Evolutionary conservation across 2,113 vertebrate species (phyloP).

Genomic region (Zosterops pallidus): DNA sequence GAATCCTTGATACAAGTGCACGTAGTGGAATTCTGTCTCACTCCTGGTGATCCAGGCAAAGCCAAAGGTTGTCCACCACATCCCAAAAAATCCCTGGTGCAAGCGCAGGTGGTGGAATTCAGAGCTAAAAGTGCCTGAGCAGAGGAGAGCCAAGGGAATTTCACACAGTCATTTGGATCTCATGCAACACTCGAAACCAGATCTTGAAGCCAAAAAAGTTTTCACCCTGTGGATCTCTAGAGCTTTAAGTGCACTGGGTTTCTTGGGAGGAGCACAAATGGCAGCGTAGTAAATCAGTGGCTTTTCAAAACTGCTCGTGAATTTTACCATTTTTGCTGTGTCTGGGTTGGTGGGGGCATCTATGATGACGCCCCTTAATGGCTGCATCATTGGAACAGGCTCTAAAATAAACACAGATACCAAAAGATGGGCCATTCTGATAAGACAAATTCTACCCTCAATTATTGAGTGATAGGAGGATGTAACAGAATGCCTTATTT

Average conservation of each 20-base stretch:
- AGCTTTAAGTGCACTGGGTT: background rate
- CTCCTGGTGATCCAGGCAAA: background rate
- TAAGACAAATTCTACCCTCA: background rate
- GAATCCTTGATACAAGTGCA: background rate
- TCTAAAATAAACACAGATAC: background rate
- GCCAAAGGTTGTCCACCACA: background rate
- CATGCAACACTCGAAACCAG: background rate
- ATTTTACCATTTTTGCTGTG: background rate
- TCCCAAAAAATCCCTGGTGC: background rate
- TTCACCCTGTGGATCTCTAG: background rate
- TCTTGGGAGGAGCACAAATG: background rate
- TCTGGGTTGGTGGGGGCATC: background rate
- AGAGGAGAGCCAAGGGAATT: background rate
- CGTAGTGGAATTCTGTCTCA: background rate
- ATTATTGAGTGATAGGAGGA: background rate
- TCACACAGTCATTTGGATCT: background rate
- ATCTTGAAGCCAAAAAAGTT: background rate
- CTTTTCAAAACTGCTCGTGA: background rate
- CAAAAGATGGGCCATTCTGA: background rate
- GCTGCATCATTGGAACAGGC: background rate
- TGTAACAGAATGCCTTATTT: background rate
- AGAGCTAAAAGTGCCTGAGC: background rate
- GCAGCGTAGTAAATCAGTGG: background rate
- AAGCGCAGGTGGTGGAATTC: background rate
- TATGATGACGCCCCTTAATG: background rate